These are phyloP conservation scores for Plagodis pulveraria DNA, from an alignment of 2,888 invertebrate genomes.

Conservation along the genomic window DNA sequence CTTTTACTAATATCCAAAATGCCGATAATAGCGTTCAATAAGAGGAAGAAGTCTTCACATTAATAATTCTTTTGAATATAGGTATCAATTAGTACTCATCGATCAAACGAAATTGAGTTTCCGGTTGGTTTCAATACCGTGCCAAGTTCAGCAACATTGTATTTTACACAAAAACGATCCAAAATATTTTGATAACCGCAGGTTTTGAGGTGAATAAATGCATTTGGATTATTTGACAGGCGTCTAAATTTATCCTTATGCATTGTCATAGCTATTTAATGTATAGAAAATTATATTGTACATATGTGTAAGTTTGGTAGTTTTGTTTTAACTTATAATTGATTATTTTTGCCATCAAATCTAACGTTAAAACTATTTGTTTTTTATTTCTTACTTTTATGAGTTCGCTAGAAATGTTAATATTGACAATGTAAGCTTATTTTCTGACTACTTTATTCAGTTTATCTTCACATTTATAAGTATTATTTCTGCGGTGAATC, in stretches of 20 bases:
- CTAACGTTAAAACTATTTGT: no score
- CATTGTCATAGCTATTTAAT: no score
- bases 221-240: not conserved
- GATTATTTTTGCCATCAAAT: no score
- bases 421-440: no score
- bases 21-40: no score
- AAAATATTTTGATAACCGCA: slow-evolving; percentile 49
- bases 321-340: no score
- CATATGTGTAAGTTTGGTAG: no score
- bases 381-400: no score
- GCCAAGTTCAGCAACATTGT: slow-evolving; percentile 40
- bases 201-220: slow-evolving; percentile 59
- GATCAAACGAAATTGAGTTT: not conserved
- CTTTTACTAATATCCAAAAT: no score
- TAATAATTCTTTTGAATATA: not conserved
- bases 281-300: no score
- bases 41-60: not conserved
- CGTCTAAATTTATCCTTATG: no score
- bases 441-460: slow-evolving; percentile 11
- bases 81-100: not conserved
- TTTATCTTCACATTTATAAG: slow-evolving; percentile 14
- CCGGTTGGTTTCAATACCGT: slow-evolving; percentile 1
- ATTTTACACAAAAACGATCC: slow-evolving; percentile 44
- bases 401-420: no score
- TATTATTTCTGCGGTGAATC: slow-evolving; percentile 23